These are phyloP conservation scores for Delia radicum DNA, from an alignment of 1,140 invertebrate genomes.

Conservation along the genomic window DNA sequence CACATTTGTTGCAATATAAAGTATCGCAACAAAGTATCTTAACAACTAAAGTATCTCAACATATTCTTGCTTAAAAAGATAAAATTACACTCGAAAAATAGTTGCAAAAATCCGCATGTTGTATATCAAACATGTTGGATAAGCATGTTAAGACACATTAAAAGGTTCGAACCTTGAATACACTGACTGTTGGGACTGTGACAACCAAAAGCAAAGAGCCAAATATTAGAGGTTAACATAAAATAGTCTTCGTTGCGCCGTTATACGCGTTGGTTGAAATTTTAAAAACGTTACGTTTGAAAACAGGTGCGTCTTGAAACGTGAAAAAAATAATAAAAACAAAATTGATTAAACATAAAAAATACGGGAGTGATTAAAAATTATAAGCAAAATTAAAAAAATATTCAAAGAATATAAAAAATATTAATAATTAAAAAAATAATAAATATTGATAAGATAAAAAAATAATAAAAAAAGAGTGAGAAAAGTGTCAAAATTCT, in stretches of 20 bases:
- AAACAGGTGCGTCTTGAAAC: background rate
- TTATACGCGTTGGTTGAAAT: slow-evolving; percentile 26
- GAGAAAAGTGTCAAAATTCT: too few relatives aligned
- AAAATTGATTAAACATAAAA: background rate
- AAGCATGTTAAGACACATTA: background rate
- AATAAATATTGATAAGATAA: background rate
- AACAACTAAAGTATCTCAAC: too few relatives aligned
- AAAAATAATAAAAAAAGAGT: background rate
- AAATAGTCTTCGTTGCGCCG: slow-evolving; percentile 26
- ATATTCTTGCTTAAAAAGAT: too few relatives aligned
- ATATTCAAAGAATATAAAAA: background rate
- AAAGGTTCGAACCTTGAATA: background rate
- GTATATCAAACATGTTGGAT: background rate
- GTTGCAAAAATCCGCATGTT: background rate
- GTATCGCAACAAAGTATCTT: too few relatives aligned
- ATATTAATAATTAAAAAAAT: background rate
- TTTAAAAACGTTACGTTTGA: too few relatives aligned
- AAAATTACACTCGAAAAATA: background rate
- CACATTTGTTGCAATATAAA: too few relatives aligned
- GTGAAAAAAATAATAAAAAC: background rate
- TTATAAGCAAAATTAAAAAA: background rate
- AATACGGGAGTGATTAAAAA: background rate
- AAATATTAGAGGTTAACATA: slow-evolving; percentile 8
- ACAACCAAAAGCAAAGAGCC: background rate
- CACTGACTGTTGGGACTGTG: too few relatives aligned